phyloP scores from a whole-genome alignment of 1,140 invertebrate genomes.

The Cyrtorhinus lividipennis region DNA sequence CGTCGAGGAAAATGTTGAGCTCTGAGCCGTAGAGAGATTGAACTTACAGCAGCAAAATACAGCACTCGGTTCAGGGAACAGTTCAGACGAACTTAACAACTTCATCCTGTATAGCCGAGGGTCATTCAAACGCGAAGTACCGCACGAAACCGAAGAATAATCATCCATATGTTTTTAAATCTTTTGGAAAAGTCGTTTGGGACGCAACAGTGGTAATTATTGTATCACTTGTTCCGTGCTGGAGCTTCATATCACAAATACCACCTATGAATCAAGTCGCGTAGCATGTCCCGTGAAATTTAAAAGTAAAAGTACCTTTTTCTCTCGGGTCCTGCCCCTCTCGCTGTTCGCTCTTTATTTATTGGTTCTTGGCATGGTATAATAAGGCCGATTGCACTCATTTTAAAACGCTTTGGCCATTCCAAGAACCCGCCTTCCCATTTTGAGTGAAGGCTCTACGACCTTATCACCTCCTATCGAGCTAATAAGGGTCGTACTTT shows the following conservation, averaged over 20 bases:
- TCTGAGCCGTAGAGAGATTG: too few relatives aligned
- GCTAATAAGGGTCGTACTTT: background rate
- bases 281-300: background rate
- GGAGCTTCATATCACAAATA: background rate
- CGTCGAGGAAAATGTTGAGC: too few relatives aligned
- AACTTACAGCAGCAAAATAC: too few relatives aligned
- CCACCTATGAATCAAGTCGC: background rate
- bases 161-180: too few relatives aligned
- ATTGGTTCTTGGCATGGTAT: background rate
- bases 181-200: too few relatives aligned
- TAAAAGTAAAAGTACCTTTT: background rate
- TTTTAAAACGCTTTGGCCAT: background rate
- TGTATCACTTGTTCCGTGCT: background rate
- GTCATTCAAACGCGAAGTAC: too few relatives aligned
- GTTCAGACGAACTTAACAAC: too few relatives aligned
- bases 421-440: background rate
- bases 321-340: background rate
- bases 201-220: background rate
- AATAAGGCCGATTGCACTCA: background rate
- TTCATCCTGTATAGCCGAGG: too few relatives aligned
- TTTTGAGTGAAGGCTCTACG: background rate
- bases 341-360: background rate
- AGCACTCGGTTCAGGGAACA: too few relatives aligned
- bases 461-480: background rate
- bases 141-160: too few relatives aligned